Evolutionary conservation across 2,113 vertebrate genomes (phyloP).

Genomic region (Porphyrio hochstetteri): DNA sequence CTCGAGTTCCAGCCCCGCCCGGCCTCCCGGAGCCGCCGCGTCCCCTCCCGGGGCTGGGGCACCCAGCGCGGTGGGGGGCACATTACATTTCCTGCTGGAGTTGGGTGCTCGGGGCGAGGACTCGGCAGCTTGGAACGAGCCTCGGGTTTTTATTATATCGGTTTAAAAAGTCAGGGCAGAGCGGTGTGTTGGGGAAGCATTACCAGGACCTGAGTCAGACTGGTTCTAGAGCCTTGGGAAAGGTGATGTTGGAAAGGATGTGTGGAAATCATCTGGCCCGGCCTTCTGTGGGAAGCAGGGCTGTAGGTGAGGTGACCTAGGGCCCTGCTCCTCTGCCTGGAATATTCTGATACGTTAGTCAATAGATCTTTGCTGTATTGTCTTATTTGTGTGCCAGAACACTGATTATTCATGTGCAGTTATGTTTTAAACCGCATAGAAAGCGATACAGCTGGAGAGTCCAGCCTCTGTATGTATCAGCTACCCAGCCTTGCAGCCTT

Average conservation of each 20-base stretch:
- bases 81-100: fast-evolving
- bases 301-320: fast-evolving
- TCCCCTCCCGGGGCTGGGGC: background rate
- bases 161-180: background rate
- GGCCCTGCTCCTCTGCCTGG: no score
- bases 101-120: fast-evolving
- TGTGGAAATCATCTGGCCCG: fast-evolving
- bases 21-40: fast-evolving
- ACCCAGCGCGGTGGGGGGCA: fast-evolving
- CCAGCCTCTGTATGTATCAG: background rate
- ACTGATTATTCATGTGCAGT: fast-evolving
- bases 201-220: fast-evolving
- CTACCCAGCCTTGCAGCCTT: background rate
- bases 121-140: background rate
- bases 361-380: fast-evolving
- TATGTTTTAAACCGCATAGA: fast-evolving
- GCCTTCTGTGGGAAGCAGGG: background rate
- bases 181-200: fast-evolving
- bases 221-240: fast-evolving
- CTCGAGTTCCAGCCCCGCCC: no score
- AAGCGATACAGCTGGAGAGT: fast-evolving
- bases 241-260: fast-evolving
- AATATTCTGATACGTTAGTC: fast-evolving
- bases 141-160: fast-evolving
- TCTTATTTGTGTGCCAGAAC: background rate